These are phyloP conservation scores for Megaleporinus macrocephalus DNA, from an alignment of 2,113 vertebrate genomes.

Conservation along the genomic window DNA sequence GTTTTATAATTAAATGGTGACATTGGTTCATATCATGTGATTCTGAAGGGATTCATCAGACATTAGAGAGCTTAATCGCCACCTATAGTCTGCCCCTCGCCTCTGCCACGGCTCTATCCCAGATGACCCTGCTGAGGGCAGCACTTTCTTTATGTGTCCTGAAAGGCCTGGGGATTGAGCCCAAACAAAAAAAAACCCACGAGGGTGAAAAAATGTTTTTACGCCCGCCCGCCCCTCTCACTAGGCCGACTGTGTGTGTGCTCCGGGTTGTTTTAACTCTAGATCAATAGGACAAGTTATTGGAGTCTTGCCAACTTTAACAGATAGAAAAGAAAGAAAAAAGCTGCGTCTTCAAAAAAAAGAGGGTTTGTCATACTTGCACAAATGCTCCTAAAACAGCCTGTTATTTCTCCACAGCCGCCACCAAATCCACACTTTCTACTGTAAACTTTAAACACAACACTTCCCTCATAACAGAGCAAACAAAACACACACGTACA, in stretches of 20 bases:
- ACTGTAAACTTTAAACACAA: background rate
- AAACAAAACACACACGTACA: background rate
- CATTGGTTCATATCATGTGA: slow-evolving; percentile 91
- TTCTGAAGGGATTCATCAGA: slow-evolving; percentile 84
- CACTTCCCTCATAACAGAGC: background rate
- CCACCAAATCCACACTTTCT: background rate
- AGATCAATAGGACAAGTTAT: slow-evolving; percentile 82
- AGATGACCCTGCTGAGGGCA: slow-evolving; percentile 90
- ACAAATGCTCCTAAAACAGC: slow-evolving; percentile 49
- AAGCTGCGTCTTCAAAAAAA: slow-evolving; percentile 75
- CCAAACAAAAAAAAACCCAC: slow-evolving; percentile 85
- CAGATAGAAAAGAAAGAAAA: slow-evolving; percentile 76
- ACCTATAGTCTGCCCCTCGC: slow-evolving; percentile 84
- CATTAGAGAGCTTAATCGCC: slow-evolving; percentile 85
- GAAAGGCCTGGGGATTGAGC: slow-evolving; percentile 88
- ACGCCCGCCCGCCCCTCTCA: slow-evolving; percentile 66
- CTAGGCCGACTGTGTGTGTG: slow-evolving; percentile 62
- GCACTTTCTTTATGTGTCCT: slow-evolving; percentile 88
- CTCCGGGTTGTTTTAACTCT: slow-evolving; percentile 70
- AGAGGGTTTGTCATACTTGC: slow-evolving; percentile 33
- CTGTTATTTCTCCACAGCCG: background rate
- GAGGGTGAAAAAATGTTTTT: slow-evolving; percentile 88
- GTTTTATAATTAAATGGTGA: slow-evolving; percentile 88
- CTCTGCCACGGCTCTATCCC: slow-evolving; percentile 80
- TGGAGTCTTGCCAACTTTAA: slow-evolving; percentile 84